These are phyloP conservation scores for Alligator mississippiensis DNA, from an alignment of 2,113 vertebrate species.

Conservation along the genomic window DNA sequence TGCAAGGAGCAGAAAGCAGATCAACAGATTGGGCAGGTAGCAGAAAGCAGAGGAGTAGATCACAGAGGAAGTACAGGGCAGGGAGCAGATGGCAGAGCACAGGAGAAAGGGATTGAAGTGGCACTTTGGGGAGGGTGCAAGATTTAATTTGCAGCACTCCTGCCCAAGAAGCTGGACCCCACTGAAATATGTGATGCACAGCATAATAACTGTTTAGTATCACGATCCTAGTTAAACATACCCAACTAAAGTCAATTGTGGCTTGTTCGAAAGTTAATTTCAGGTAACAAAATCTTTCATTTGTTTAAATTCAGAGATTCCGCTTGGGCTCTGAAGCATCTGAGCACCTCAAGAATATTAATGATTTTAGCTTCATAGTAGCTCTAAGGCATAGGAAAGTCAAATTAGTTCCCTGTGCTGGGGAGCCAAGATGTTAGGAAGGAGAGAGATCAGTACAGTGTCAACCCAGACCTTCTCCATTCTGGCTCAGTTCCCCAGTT, in stretches of 20 bases:
- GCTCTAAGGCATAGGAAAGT: background rate
- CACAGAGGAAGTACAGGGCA: too few species aligned
- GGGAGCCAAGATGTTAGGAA: fast-evolving
- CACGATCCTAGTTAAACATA: background rate
- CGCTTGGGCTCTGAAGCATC: background rate
- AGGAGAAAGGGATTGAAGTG: too few species aligned
- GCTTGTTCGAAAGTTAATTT: background rate
- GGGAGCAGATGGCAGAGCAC: too few species aligned
- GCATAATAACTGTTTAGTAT: background rate
- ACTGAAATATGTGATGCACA: background rate
- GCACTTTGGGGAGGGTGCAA: too few species aligned
- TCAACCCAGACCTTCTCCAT: background rate
- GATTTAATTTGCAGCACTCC: too few species aligned
- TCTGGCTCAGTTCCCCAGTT: background rate
- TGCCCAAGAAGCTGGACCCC: background rate
- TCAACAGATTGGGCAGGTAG: too few species aligned
- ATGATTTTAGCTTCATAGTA: background rate
- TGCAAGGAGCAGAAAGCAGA: too few species aligned
- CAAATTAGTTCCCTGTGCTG: background rate
- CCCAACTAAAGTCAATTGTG: background rate
- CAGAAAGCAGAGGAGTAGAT: too few species aligned
- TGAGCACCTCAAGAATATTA: background rate
- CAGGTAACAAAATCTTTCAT: background rate
- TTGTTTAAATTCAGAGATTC: background rate
- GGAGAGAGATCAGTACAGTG: background rate